A percentile compares a stretch with the other conserved stretches of the same genome.
phyloP scores from a whole-genome alignment of 2,888 invertebrate genomes.

The Tachina fera region DNA sequence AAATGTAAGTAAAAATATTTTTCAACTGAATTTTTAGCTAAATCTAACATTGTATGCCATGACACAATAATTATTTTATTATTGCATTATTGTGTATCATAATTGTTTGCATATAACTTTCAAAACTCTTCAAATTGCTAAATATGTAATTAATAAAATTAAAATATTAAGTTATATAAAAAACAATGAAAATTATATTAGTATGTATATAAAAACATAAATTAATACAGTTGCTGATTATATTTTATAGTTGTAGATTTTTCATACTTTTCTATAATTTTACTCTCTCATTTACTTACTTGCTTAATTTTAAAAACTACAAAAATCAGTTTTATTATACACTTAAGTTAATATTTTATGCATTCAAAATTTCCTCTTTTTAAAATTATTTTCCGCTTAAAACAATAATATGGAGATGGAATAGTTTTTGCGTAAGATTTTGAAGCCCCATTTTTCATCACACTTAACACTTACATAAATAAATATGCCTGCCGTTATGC shows the following conservation, averaged over 20 bases:
- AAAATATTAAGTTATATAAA: constrained; percentile 1
- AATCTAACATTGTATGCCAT: not conserved
- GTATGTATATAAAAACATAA: constrained; percentile 26
- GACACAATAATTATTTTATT: no score
- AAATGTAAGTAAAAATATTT: not conserved
- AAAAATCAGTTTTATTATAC: constrained; percentile 21
- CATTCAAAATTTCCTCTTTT: constrained; percentile 10
- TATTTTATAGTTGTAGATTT: not conserved
- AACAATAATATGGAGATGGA: not conserved
- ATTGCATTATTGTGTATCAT: no score
- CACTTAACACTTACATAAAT: not conserved
- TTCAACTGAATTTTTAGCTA: not conserved
- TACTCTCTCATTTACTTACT: not conserved
- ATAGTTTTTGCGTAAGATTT: constrained; percentile 25
- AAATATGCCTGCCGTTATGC: constrained; percentile 9
- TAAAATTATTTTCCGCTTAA: constrained; percentile 11
- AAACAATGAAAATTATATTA: constrained; percentile 10
- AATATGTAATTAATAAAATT: constrained; percentile 27
- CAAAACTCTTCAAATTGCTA: not conserved
- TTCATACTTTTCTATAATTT: not conserved
- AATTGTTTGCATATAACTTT: no score
- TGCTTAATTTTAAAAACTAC: constrained; percentile 50
- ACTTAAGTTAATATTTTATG: constrained; percentile 30
- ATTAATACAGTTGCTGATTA: constrained; percentile 40
- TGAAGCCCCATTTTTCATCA: constrained; percentile 39